Evolutionary conservation across 2,797 vertebrate species (phyloP).

Genomic region (Girardinus metallicus): DNA sequence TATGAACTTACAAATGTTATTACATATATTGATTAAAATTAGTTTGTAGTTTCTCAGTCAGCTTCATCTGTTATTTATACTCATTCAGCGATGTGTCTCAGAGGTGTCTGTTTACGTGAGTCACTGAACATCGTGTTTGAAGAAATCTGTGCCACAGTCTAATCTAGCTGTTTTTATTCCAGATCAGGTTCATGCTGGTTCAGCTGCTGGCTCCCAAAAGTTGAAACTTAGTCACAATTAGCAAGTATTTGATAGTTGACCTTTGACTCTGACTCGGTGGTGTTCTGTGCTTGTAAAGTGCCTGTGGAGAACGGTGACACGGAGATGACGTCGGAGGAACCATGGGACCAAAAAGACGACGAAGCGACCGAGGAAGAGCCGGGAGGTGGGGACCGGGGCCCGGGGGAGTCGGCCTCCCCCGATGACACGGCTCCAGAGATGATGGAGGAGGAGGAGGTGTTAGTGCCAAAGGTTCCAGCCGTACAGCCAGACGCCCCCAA

Average conservation of each 20-base stretch:
- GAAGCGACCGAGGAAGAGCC: slow-evolving; percentile 89
- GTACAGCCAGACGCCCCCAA: slow-evolving; percentile 91
- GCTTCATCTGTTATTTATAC: neutral
- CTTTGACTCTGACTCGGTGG: neutral
- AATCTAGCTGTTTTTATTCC: neutral
- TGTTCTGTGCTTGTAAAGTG: slow-evolving; percentile 52
- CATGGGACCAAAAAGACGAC: slow-evolving; percentile 95
- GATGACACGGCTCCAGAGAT: slow-evolving; percentile 80
- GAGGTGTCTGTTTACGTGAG: neutral
- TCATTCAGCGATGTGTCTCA: neutral
- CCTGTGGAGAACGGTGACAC: slow-evolving; percentile 92
- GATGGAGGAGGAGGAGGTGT: slow-evolving; percentile 94
- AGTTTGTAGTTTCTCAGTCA: neutral
- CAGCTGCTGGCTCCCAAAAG: neutral
- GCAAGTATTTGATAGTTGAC: neutral
- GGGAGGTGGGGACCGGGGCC: slow-evolving; percentile 82
- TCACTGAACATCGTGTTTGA: neutral
- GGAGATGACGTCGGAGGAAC: slow-evolving; percentile 91
- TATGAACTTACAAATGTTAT: neutral
- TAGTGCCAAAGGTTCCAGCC: slow-evolving; percentile 86
- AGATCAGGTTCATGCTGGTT: neutral
- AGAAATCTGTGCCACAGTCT: neutral
- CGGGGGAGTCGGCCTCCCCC: slow-evolving; percentile 51
- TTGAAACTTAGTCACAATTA: neutral
- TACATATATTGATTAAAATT: neutral